Evolutionary conservation across 2,113 vertebrate genomes (phyloP).

Genomic region (Bothrops jararaca): DNA sequence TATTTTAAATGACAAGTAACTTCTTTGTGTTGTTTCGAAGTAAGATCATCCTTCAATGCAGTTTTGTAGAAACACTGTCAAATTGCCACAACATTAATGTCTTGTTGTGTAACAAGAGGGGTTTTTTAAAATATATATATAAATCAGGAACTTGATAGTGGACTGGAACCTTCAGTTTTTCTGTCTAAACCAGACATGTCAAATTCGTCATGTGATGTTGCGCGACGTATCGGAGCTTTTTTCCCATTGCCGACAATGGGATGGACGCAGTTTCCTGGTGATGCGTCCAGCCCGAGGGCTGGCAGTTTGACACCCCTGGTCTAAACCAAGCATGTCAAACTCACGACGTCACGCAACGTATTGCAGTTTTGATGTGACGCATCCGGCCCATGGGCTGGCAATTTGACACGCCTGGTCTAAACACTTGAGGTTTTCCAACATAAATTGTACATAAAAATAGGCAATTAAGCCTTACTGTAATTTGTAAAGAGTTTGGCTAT

Average conservation of each 20-base stretch:
- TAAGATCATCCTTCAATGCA: background rate
- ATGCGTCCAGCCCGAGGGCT: fast-evolving
- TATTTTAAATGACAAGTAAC: background rate
- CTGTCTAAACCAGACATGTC: background rate
- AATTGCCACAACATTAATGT: conserved; percentile 26
- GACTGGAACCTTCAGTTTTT: background rate
- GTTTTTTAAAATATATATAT: no score
- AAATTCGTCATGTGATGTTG: no score
- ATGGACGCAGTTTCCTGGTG: no score
- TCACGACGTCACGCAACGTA: no score
- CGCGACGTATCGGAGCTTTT: no score
- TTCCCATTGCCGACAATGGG: no score
- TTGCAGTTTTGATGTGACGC: no score
- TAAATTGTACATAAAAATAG: background rate
- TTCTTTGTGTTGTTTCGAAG: background rate
- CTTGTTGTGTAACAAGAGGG: conserved; percentile 3
- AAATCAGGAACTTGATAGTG: conserved; percentile 13
- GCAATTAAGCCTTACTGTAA: background rate
- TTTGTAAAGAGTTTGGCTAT: conserved; percentile 13
- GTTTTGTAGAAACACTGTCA: background rate
- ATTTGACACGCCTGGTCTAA: background rate
- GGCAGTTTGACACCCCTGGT: no score
- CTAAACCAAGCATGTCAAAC: no score
- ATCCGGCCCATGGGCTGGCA: no score
- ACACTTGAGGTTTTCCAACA: conserved; percentile 13